Base-by-base conservation (phyloP, 1,140 invertebrate genomes). In the Ceratitis capitata region DNA sequence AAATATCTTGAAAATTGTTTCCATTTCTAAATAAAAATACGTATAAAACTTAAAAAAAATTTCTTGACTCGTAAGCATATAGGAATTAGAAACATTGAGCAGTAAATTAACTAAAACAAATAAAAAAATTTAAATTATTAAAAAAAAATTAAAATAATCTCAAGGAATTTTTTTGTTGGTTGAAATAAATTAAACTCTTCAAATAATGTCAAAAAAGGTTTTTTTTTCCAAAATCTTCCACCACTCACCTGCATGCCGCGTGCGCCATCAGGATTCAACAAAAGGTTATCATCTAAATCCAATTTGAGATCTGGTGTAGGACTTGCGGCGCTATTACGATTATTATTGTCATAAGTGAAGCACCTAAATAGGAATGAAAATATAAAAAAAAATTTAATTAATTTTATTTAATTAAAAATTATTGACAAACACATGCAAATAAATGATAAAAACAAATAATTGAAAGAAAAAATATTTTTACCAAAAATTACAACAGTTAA, bases 281-380 rank as follows among this genome's bases (percentile, higher is more conserved):
- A 84, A 42, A 91, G 88, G 85, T 88, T 89, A 85, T 91, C 88
- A 45, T 90, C 88, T 85, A 89, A 86, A 82, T 93, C 93, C 29
- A 92, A 88, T 82, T 91, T 91, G 14, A 89, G 26, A 16, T 91
- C 90, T 5, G 90, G 90, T 26, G 89, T 89, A n/a, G 91, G 91
- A 89, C 90, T 92, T 19, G 89, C 87, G 19, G 90, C 86, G 86
- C 86, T 90, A 69, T 88, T 89, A 47, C 88, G 87, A 86, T 89
- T 95, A 92, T 92, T 95, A 93, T 92, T 95, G 92, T 97, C 96
- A 89, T 96, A 96, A 1, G 96, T 96, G 86, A 96, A 95, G 89
- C 95, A 96, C 95, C 96, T 91, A n/a, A 83, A 64, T 51, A 6
- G 78, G 58, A n/a, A n/a, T n/a, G n/a, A n/a, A n/a, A 53, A 53